Base-by-base conservation (phyloP, 2,797 vertebrate species). In the Podarcis siculus region DNA sequence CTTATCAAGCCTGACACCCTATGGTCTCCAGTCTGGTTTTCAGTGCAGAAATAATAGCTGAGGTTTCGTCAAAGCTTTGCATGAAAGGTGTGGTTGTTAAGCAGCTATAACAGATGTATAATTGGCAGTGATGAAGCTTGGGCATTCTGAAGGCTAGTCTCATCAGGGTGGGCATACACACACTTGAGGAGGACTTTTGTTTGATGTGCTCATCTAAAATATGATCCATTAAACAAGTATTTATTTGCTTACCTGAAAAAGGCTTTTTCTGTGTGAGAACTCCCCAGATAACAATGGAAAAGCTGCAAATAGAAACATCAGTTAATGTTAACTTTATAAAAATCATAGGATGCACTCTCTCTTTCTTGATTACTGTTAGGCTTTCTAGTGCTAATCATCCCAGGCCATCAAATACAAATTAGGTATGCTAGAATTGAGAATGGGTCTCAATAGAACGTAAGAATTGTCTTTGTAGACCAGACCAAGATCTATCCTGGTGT, bases 241-340 rank as follows among this genome's bases (percentile, higher is more conserved):
- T 76, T 27, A 23, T 85, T 76, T 82, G 30, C 94, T 95, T 94
- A 99, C 99, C 98, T 97, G 99, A 98, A 95, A 99, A 99, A 0
- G 99, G 99, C 77, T 99, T 99, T 94, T 98, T 99, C 96, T 99
- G 99, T 2, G 99, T 98, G 78, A 99, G 98, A 93, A 99, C 97
- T 1, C 98, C 98, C 99, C 99, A 99, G 95, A 99, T 97, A 55
- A 99, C 99, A 0, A 99, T 98, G 83, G 99, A 97, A 90, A 99
- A 99, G 94, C 98, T 99, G 94, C 0, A 76, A 94, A 84, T 8
- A 88, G 84, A 2, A 21, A 10, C 0, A 72, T n/a, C 2, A 3
- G 0, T 86, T 3, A 91, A 5, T 77, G 69, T 5, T 85, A 90
- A 67, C 72, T 71, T 49, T 79, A 69, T 25, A 69, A 71, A 35